Conservation (phyloP, 2,797 vertebrate species). For the Parauchenoglanis punctatus region DNA sequence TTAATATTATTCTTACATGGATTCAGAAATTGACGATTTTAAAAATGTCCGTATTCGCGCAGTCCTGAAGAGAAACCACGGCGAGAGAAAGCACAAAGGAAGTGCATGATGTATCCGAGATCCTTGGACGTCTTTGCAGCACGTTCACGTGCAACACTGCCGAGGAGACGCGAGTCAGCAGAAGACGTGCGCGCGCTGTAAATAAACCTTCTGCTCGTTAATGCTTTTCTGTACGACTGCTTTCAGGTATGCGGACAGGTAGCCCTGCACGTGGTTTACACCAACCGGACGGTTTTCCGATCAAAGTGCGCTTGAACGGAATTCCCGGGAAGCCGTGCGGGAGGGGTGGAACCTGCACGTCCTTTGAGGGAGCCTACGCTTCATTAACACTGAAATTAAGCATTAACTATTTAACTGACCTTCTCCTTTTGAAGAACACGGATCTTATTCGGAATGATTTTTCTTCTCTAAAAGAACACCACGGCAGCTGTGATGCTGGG, state of each 20-base stretch:
- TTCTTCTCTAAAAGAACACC: not conserved
- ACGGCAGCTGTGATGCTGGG: not conserved
- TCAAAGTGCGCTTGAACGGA: constrained; percentile 9
- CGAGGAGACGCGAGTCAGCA: not conserved
- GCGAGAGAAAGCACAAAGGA: not conserved
- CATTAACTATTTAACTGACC: constrained; percentile 46
- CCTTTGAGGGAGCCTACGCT: constrained; percentile 16
- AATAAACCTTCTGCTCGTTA: not conserved
- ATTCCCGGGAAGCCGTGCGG: not conserved
- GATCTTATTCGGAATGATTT: not conserved
- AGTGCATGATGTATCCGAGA: not conserved
- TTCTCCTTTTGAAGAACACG: constrained; percentile 27
- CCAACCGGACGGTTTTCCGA: not conserved
- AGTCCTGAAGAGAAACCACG: not conserved
- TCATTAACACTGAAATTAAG: constrained; percentile 39
- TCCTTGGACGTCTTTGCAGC: not conserved
- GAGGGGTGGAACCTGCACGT: not conserved
- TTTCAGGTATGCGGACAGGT: not conserved
- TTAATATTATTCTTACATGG: not conserved
- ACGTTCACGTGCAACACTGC: not conserved
- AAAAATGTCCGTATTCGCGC: not conserved
- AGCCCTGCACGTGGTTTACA: not conserved
- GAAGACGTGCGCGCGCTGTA: not conserved
- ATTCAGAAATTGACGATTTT: not conserved
- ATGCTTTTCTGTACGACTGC: not conserved